Conservation (phyloP, 2,888 invertebrate genomes). For the Nephrotoma flavescens region DNA sequence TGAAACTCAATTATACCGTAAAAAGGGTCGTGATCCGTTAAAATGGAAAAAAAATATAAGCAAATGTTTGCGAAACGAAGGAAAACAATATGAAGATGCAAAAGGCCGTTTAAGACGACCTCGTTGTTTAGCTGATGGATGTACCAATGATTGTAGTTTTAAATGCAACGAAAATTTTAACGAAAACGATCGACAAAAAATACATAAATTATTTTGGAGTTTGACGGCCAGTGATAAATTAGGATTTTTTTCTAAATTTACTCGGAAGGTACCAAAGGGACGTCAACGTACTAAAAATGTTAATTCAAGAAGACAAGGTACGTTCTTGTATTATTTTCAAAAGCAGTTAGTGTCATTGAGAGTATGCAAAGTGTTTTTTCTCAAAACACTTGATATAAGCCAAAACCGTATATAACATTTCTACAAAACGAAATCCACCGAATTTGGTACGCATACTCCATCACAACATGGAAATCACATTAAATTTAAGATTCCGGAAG, state of each 20-base stretch:
- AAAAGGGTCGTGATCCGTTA: too few species aligned
- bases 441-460: background rate
- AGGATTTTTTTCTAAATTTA: slow-evolving; percentile 3
- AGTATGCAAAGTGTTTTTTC: slow-evolving; percentile 8
- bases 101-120: background rate
- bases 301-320: background rate
- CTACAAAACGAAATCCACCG: slow-evolving; percentile 4
- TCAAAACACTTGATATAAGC: slow-evolving; percentile 7
- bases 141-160: background rate
- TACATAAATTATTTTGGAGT: slow-evolving; percentile 3
- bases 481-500: slow-evolving; percentile 1
- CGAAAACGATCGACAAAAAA: background rate
- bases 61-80: too few species aligned
- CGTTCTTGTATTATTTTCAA: slow-evolving; percentile 8
- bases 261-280: background rate
- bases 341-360: background rate
- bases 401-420: slow-evolving; percentile 9
- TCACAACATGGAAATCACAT: slow-evolving; percentile 5
- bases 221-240: slow-evolving; percentile 3
- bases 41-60: too few species aligned
- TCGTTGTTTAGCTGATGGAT: background rate
- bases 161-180: slow-evolving; percentile 5
- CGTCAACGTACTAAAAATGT: background rate
- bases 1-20: too few species aligned
- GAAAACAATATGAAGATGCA: background rate